Base-by-base conservation (phyloP, 64 coral and sea anemone species). In the Orbicella faveolata region DNA sequence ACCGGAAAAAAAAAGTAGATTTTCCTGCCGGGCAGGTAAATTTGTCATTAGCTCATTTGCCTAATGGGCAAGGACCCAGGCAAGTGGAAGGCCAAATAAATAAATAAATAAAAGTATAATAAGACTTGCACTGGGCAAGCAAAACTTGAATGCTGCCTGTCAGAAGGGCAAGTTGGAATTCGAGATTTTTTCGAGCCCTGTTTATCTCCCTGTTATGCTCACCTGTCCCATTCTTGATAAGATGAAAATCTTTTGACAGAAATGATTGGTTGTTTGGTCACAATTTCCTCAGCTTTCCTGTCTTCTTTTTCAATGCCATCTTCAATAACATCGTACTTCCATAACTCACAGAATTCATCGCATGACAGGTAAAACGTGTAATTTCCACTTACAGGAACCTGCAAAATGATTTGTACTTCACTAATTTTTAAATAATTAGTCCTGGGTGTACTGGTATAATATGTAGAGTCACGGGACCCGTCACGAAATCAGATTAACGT, bases 301-400 rank as follows among this genome's bases (percentile, higher is more conserved):
- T 39, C 19, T 30, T 78, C 68, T 9, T 37, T 52, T 9, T 37
- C 90, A 10, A 92, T 70, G 5, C 44, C 75, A 70, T 16, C 14
- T 63, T 92, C 90, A 63, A 35, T 35, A 1, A 87, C 74, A 17
- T 72, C 62, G n/a, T 70, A 63, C 34, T 72, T 39, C 90, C 90
- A 92, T 0, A 92, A 36, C 19, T 92, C 90, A 79, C 90, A 92
- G 0, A 63, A 65, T 61, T 92, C 66, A 70, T 92, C 83, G 36
- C 90, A 92, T 17, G 90, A 79, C 17, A 92, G 25, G 70, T 80
- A 92, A 62, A 92, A 92, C 3, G 83, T 92, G 48, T 92, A 92
- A 72, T 92, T 92, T 23, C 90, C 90, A 33, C 75, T 87, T 72
- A 87, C 90, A 23, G 63, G 62, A 57, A 87, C 75, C 90, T 92